A percentile compares a stretch with the other conserved stretches of the same genome.
Conservation (phyloP, 2,113 vertebrate species). For the Zosterops lateralis region DNA sequence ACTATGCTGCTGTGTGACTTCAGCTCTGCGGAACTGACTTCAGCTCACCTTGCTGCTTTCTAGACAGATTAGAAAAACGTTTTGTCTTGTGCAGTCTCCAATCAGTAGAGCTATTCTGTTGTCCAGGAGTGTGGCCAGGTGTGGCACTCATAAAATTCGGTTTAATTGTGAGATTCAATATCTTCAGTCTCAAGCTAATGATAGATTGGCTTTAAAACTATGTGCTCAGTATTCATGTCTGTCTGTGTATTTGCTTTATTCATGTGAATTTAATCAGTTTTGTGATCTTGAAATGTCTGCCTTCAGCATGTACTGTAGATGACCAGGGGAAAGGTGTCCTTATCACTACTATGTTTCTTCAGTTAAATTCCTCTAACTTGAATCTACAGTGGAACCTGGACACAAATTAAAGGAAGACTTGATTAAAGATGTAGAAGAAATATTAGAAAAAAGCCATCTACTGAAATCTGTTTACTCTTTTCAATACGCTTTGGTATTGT, state of each 20-base stretch:
- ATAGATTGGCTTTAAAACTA: neutral
- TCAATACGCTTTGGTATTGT: neutral
- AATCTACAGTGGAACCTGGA: neutral
- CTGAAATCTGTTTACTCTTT: neutral
- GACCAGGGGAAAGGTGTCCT: neutral
- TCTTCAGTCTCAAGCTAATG: neutral
- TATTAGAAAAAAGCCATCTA: neutral
- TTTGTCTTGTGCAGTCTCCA: neutral
- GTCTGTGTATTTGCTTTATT: neutral
- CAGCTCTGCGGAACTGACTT: neutral
- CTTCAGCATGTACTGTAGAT: neutral
- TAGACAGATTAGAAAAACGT: accelerated
- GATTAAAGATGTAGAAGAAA: neutral
- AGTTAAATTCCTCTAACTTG: neutral
- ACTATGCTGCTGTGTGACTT: accelerated
- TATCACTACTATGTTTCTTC: neutral
- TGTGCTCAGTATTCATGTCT: accelerated
- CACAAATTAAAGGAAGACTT: neutral
- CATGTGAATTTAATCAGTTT: neutral
- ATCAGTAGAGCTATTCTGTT: neutral
- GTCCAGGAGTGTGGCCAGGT: neutral
- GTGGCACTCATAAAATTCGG: neutral
- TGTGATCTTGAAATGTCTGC: accelerated
- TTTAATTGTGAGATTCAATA: neutral
- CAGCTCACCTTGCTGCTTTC: neutral